Conservation (phyloP, 1,140 invertebrate genomes). For the Sitobion miscanthi region DNA sequence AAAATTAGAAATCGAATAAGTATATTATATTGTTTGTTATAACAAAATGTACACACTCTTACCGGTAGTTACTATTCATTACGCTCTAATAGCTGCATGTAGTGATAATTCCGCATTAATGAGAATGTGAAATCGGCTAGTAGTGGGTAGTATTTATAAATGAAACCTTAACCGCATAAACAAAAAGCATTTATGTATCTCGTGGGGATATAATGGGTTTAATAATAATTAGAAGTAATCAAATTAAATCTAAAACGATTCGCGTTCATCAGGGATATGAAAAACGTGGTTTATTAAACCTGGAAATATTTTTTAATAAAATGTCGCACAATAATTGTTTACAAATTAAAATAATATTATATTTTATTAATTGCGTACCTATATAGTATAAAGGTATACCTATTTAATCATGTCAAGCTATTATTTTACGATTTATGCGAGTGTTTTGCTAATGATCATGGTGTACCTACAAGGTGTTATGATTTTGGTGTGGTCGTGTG, state of each 20-base stretch:
- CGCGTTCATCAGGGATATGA: neutral
- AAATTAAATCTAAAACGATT: conserved; percentile 7
- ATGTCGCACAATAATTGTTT: neutral
- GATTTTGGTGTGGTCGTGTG: neutral
- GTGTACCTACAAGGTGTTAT: neutral
- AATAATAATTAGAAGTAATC: neutral
- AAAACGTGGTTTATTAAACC: neutral
- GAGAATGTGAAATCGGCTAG: neutral
- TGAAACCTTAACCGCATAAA: neutral
- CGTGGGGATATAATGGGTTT: neutral
- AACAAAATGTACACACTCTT: neutral
- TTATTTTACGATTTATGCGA: neutral
- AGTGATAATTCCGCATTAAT: neutral
- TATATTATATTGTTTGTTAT: no score
- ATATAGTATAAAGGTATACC: neutral
- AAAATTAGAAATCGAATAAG: neutral
- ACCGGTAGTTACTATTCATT: neutral
- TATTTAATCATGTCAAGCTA: neutral
- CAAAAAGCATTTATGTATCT: conserved; percentile 2
- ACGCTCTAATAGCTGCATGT: neutral
- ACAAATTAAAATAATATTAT: neutral
- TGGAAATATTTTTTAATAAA: neutral
- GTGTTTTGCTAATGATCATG: neutral
- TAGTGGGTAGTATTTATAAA: neutral
- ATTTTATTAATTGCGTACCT: neutral